Base-by-base conservation (phyloP, 64 coral and sea anemone genomes). In the Orbicella faveolata region DNA sequence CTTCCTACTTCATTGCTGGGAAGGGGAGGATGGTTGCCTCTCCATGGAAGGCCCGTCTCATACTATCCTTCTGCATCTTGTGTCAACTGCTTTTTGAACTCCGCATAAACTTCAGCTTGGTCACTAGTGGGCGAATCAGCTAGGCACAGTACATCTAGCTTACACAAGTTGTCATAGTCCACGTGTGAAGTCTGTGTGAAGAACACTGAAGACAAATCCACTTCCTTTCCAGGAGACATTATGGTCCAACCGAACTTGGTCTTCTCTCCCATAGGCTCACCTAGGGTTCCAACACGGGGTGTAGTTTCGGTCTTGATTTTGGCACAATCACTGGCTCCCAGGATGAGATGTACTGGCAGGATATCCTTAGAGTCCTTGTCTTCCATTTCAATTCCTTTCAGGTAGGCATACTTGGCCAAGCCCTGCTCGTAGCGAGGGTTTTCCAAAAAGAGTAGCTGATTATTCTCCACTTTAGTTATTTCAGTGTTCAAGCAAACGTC, bases 191-290 rank as follows among this genome's bases (percentile, higher is more conserved):
- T 64, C 63, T 64, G 63, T 64, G 63, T 64, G 63, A 64, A 64
- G 63, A 64, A 64, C 63, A 64, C 17, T 64, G 63, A 15, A 41
- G 75, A 76, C 19, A 76, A 76, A 76, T 76, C 75, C 75, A 76
- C 75, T 76, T 76, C 75, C 39, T 76, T 76, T 76, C 75, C 75
- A 18, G 75, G 75, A 3, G 75, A 76, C 75, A 76, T 76, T 35
- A 41, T 8, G 39, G 75, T 76, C 75, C 75, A 76, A 76, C 75
- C 75, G 36, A 77, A 16, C 75, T 77, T 77, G 75, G 75, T 77
- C 41, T 77, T 77, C 75, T 77, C 75, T 77, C 75, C 75, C 17
- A 48, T 77, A 44, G 75, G 75, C 41, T 77, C 75, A 77, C 75
- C 75, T 19, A 48, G 75, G 75, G 75, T 36, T 44, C 75, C 75